phyloP scores from a whole-genome alignment of 2,888 invertebrate species.

The Pristionchus arcanus region DNA sequence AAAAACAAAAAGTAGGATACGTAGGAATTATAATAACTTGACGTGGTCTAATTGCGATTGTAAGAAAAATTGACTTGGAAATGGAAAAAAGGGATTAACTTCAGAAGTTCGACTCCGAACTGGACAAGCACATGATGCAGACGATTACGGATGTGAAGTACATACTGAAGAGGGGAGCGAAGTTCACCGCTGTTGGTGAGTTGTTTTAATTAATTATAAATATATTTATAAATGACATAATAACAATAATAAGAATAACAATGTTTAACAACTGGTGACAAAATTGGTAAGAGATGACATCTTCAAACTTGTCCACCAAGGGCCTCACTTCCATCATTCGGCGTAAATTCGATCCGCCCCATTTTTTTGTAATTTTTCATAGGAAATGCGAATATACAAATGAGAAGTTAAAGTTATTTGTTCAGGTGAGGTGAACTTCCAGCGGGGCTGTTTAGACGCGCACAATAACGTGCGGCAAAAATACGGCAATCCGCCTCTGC shows the following conservation, averaged over 20 bases:
- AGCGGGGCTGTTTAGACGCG: slow-evolving; percentile 78
- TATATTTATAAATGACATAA: no score
- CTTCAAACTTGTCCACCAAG: no score
- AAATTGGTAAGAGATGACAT: no score
- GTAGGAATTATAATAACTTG: no score
- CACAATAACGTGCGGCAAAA: slow-evolving; percentile 72
- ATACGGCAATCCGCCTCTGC: slow-evolving; percentile 71
- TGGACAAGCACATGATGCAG: slow-evolving; percentile 78
- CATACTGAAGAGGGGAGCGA: slow-evolving; percentile 74
- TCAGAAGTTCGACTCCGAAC: slow-evolving; percentile 70
- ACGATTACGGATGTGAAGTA: slow-evolving; percentile 79
- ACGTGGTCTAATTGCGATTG: no score
- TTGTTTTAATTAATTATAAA: no score
- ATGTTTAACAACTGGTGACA: no score
- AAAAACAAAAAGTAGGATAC: no score
- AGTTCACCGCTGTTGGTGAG: slow-evolving; percentile 77
- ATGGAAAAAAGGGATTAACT: background rate
- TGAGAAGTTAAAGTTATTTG: background rate
- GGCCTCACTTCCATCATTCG: no score
- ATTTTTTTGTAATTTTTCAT: background rate
- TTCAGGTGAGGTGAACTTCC: slow-evolving; percentile 78
- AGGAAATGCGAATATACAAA: background rate
- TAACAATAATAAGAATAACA: no score
- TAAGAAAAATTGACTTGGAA: no score
- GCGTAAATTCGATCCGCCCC: no score